Conservation (phyloP, 2,113 vertebrate species). For the Nibea coibor region DNA sequence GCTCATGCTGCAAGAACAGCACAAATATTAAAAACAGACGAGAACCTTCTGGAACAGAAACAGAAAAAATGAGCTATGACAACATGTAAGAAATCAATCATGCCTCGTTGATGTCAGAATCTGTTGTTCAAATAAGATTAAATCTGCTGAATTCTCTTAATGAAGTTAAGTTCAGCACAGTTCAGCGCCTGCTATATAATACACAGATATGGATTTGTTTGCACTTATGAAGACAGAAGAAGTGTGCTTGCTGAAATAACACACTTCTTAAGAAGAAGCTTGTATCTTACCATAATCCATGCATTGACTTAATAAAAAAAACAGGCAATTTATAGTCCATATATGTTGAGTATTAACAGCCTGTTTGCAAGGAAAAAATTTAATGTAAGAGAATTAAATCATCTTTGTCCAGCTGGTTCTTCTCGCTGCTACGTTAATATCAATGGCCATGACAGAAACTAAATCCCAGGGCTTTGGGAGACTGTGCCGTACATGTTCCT, state of each 20-base stretch:
- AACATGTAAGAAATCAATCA: background rate
- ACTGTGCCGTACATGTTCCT: conserved; percentile 40
- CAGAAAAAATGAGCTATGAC: background rate
- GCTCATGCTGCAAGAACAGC: conserved; percentile 16
- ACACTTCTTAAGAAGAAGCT: background rate
- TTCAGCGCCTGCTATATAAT: background rate
- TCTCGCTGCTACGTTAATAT: background rate
- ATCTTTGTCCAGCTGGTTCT: conserved; percentile 6
- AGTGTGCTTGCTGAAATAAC: background rate
- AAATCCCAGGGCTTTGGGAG: conserved; percentile 19
- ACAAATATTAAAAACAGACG: conserved; percentile 18
- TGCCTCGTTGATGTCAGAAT: background rate
- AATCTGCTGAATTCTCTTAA: background rate
- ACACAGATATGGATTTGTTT: background rate
- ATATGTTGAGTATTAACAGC: background rate
- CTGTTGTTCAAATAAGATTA: background rate
- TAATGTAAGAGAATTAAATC: background rate
- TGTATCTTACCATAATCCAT: background rate
- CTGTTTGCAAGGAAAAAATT: background rate
- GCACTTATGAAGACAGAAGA: background rate
- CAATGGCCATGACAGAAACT: background rate
- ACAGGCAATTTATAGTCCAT: background rate
- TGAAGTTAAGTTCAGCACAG: background rate
- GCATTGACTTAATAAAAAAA: background rate
- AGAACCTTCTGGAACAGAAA: background rate